Base-by-base conservation (phyloP, 2,113 vertebrate species). In the Crypturellus undulatus region DNA sequence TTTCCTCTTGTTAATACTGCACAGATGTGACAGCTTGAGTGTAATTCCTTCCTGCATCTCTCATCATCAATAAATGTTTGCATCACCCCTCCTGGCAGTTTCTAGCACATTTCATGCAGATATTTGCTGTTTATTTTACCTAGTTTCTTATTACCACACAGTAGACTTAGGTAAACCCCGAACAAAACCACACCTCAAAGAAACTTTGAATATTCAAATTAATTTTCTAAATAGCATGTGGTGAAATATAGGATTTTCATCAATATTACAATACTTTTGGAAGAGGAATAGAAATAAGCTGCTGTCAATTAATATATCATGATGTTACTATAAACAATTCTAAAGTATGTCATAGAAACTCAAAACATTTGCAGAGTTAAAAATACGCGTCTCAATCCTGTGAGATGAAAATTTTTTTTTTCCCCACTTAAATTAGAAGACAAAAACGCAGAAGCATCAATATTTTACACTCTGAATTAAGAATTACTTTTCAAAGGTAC, bases 11-110 rank as follows among this genome's bases (percentile, higher is more conserved):
- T n/a, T 93, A 91, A 87, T 77, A 42, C 11, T 80, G 40, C 63
- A 65, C 94, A 95, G 95, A 92, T 82, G 84, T 70, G 70, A 58
- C 67, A 90, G 43, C 59, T 87, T 79, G 49, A 79, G 68, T 43
- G 40, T 70, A 89, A 93, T 87, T 89, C 79, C 40, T 89, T 91
- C 51, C 63, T 80, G 54, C 30, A 9, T 67, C 43, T 79, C 71
- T 90, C 87, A 79, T 30, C 16, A 12, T 69, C 91, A 89, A 84
- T 36, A 73, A 76, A 93, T 22, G 49, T 84, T 34, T 32, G 15
- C 32, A 36, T 1, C 63, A 54, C 14, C 32, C 69, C 12, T 67
- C 14, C 63, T 72, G 34, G 8, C 51, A 36, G n/a, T 62, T 87
- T 75, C 62, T 63, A 63, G 21, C 20, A 90, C 10, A 13, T 47